Conservation (phyloP, 2,888 invertebrate species). For the Limnephilus marmoratus region DNA sequence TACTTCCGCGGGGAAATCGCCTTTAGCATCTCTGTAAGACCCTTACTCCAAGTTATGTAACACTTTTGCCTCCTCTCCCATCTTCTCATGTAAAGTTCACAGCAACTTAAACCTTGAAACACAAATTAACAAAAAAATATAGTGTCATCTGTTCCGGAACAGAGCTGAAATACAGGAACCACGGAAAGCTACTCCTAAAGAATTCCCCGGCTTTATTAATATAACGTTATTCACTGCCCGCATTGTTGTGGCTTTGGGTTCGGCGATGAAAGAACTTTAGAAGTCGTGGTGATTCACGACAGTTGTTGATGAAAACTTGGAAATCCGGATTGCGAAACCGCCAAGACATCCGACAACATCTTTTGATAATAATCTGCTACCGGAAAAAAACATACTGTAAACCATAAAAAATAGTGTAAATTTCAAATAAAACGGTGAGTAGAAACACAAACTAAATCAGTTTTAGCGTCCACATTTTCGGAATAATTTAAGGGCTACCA, state of each 20-base stretch:
- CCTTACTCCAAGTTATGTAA: not conserved
- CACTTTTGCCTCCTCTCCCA: not conserved
- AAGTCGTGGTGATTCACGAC: not conserved
- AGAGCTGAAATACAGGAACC: not conserved
- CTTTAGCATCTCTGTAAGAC: not conserved
- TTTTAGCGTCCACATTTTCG: no score
- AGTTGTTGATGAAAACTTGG: not conserved
- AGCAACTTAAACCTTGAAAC: not conserved
- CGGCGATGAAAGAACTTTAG: not conserved
- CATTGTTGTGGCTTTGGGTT: constrained; percentile 41
- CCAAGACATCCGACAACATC: not conserved
- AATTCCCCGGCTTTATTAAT: constrained; percentile 36
- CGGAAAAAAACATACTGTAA: no score
- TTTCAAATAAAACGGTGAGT: no score
- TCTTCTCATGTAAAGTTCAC: not conserved
- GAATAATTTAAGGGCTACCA: no score
- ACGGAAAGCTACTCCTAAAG: not conserved
- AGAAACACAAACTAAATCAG: no score
- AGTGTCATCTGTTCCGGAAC: not conserved
- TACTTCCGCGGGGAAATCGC: not conserved
- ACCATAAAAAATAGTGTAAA: no score
- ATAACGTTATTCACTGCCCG: constrained; percentile 21
- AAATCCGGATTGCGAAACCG: not conserved
- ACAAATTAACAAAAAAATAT: not conserved
- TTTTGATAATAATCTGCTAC: not conserved